Percentiles rank a stretch among this genome's conserved stretches.
Conservation (phyloP, 2,888 invertebrate genomes). For the Ormyrus nitidulus region DNA sequence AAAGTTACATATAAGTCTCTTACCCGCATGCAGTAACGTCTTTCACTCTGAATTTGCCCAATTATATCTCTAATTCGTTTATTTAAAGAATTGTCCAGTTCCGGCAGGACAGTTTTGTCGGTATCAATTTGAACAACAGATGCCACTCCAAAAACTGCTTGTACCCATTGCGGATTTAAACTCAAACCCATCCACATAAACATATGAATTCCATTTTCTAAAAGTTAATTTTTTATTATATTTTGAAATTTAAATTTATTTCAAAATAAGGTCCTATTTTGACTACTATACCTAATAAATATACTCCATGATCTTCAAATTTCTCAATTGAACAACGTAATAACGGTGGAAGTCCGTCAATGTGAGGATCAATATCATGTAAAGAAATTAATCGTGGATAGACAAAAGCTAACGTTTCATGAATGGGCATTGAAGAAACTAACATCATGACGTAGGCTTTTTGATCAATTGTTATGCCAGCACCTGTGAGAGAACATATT, state of each 20-base stretch:
- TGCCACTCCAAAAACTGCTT: slow-evolving; percentile 90
- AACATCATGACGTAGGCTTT: slow-evolving; percentile 95
- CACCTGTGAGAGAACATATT: slow-evolving; percentile 74
- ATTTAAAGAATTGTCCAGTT: slow-evolving; percentile 86
- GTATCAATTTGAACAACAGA: slow-evolving; percentile 89
- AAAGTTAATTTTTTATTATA: no score
- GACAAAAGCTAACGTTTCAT: slow-evolving; percentile 88
- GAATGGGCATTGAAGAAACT: slow-evolving; percentile 90
- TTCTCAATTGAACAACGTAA: slow-evolving; percentile 93
- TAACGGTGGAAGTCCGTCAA: slow-evolving; percentile 78
- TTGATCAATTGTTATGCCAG: slow-evolving; percentile 97
- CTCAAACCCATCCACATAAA: slow-evolving; percentile 95
- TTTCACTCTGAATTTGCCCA: slow-evolving; percentile 82
- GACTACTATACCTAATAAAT: slow-evolving; percentile 83
- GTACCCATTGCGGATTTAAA: slow-evolving; percentile 87
- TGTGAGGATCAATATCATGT: slow-evolving; percentile 81
- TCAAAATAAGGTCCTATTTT: background rate
- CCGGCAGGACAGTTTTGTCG: slow-evolving; percentile 85
- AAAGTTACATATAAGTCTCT: slow-evolving; percentile 67
- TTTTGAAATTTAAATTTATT: slow-evolving; percentile 62
- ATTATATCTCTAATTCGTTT: slow-evolving; percentile 85
- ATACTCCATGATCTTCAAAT: slow-evolving; percentile 90
- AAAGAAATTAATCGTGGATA: slow-evolving; percentile 95
- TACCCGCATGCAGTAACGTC: slow-evolving; percentile 92
- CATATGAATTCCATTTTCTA: slow-evolving; percentile 97